Conservation (phyloP, 2,888 invertebrate genomes). For the Laspeyria flexula region DNA sequence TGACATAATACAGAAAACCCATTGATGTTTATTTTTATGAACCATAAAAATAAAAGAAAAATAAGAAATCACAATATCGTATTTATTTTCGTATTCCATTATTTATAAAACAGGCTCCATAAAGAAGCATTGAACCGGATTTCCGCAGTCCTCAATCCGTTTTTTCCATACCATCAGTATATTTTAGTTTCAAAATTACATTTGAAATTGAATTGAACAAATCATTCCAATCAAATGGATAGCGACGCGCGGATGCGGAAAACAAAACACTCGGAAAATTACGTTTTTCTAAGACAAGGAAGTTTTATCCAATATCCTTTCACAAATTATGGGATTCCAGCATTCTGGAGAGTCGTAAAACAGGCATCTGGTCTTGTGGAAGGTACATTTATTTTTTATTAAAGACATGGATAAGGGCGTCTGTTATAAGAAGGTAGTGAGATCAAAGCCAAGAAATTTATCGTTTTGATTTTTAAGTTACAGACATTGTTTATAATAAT, state of each 20-base stretch:
- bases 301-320: conserved; percentile 36
- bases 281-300: conserved; percentile 30
- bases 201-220: conserved; percentile 22
- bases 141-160: background rate
- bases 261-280: conserved; percentile 40
- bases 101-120: background rate
- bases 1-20: too few species aligned
- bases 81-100: too few species aligned
- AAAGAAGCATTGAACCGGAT: background rate
- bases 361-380: conserved; percentile 31
- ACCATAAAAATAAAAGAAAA: too few species aligned
- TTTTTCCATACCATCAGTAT: background rate
- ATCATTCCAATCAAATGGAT: conserved; percentile 24
- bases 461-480: too few species aligned
- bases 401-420: background rate
- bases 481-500: too few species aligned
- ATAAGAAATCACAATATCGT: too few species aligned
- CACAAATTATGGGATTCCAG: conserved; percentile 30
- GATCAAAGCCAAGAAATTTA: background rate
- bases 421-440: background rate
- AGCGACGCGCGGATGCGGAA: conserved; percentile 17
- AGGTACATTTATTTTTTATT: conserved; percentile 16
- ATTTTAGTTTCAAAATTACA: conserved; percentile 8
- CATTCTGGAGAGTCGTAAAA: conserved; percentile 20
- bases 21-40: too few species aligned